Evolutionary conservation across 2,888 invertebrate species (phyloP), one percentile per base, ranked within the genome.

Genomic region (Cinara cedri): DNA sequence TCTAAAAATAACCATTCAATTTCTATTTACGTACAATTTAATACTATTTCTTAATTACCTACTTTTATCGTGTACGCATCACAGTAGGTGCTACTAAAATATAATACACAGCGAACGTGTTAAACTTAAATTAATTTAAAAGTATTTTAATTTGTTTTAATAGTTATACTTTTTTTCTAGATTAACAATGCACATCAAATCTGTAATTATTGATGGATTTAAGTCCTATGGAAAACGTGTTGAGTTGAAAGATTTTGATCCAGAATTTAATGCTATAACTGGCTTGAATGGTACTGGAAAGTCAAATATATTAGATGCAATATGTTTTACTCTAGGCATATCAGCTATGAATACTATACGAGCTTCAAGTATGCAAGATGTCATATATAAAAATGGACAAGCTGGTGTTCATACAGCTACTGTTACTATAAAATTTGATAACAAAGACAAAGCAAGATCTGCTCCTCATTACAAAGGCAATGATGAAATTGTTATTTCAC

Each of bases 281-380:
- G 99, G 98, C 0, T 87, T 98, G 66, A 99, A 99, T 87, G 98
- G 98, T 10, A 96, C 95, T 82, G 98, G 98, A 51, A 98, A 98
- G 87, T 98, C 97, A 0, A 98, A 98, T 85, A 95, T 99, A 85
- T 88, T 99, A 81, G 99, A 99, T 87, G 91, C 96, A 0, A 98
- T 99, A 86, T 99, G 98, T 86, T 99, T 99, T 86, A 93, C 99
- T 10, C 88, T 99, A 42, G 99, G 99, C 75, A 97, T 99, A 54
- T 80, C 93, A 21, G 65, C 78, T 57, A 78, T 78, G 78, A 60
- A 60, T 44, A 78, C 78, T 42, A 68, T 98, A 9, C 89, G 98
- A 83, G 97, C 96, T 4, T 90, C 91, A 49, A 94, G 92, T 82
- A 87, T 98, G 42, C 96, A 96, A 86, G 99, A 99, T 85, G 87